Evolutionary conservation across 2,888 invertebrate species (phyloP).

Genomic region (Aleiodes alternator): DNA sequence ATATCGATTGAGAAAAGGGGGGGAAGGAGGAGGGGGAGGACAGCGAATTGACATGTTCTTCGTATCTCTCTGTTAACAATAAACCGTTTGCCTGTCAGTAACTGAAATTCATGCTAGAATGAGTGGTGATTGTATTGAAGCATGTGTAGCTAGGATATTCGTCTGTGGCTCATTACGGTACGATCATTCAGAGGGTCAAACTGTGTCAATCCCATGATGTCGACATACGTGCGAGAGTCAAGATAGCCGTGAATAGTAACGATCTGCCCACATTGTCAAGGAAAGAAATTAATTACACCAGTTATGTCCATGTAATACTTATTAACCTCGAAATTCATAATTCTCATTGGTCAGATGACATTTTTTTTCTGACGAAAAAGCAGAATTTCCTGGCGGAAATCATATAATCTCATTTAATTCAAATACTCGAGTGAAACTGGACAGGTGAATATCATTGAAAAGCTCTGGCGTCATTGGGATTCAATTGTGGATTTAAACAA

Average conservation of each 20-base stretch:
- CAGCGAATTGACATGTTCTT: slow-evolving; percentile 51
- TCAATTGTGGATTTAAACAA: no score
- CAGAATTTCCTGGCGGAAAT: no score
- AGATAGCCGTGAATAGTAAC: slow-evolving; percentile 35
- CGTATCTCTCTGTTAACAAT: slow-evolving; percentile 52
- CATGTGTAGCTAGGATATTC: slow-evolving; percentile 57
- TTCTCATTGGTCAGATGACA: no score
- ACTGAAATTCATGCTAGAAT: slow-evolving; percentile 39
- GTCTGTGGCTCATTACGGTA: slow-evolving; percentile 61
- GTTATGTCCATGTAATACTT: no score
- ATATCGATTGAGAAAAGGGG: slow-evolving; percentile 49
- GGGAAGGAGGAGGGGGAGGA: slow-evolving; percentile 2
- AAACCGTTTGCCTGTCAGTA: slow-evolving; percentile 52
- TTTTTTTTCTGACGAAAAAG: no score
- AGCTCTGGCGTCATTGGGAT: no score
- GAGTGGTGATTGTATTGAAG: slow-evolving; percentile 21
- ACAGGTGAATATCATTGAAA: no score
- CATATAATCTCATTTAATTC: no score
- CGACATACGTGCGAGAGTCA: slow-evolving; percentile 22
- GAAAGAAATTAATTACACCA: no score
- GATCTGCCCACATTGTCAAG: slow-evolving; percentile 9
- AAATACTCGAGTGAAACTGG: no score
- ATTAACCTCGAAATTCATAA: no score
- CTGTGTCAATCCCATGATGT: slow-evolving; percentile 51
- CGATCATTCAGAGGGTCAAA: slow-evolving; percentile 59